Evolutionary conservation across 2,113 vertebrate genomes (phyloP), one percentile per base, ranked within the genome.

Genomic region (Mungos mungo): DNA sequence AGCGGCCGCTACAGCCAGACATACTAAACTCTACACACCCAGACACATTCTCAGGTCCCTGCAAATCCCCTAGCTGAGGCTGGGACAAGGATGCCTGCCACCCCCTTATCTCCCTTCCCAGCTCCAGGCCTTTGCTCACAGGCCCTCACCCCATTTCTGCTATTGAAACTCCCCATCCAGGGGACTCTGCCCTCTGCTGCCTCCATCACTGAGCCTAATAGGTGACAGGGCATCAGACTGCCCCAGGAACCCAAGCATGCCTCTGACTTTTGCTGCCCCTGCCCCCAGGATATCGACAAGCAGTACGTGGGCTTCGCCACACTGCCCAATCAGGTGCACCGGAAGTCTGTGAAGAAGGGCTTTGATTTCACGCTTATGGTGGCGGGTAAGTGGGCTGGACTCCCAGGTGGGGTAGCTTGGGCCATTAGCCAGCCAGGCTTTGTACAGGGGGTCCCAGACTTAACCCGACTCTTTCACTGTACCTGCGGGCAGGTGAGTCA

Each of bases 361-460:
- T 99, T 99, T 0, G 99, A 99, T 98, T 99, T 99, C 97, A 99
- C 99, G 0, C 99, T 99, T 96, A 99, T 99, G 99, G 99, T 99
- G 6, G 99, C 99, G 80, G 99, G 99, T 99, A 93, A 98, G 98
- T 96, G 94, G 77, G 27, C 81, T 9, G 0, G n/a, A 35, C 18
- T 72, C 77, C 13, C 3, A 14, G 83, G 68, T 15, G 7, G 87
- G 82, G 54, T 45, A 50, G 27, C 38, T 35, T 83, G 69, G 89
- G 83, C 47, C 41, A 2, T 31, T 66, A 84, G 79, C 38, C 15
- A 57, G 65, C 21, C 16, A 23, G 23, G 33, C 81, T 72, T 57
- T n/a, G 7, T 57, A 13, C 0, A 18, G 14, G 68, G 11, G 31
- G 2, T 13, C 83, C 27, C 35, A 23, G 35, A 38, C 89, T 86